Evolutionary conservation across 2,113 vertebrate genomes (phyloP).

Genomic region (Pycnonotus jocosus): DNA sequence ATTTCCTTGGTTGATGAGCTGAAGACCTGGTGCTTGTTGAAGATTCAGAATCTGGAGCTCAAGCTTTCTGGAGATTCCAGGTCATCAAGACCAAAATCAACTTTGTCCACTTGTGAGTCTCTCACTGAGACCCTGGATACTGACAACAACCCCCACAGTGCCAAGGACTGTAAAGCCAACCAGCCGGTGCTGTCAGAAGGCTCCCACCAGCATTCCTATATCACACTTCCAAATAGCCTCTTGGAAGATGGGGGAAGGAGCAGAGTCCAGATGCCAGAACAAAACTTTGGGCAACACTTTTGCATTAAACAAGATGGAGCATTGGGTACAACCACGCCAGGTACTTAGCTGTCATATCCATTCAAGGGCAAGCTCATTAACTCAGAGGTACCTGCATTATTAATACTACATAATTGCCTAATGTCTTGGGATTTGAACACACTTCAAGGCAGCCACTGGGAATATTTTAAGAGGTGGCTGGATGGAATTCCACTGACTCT

Average conservation of each 20-base stretch:
- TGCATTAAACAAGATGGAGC: conserved; percentile 73
- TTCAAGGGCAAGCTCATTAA: not conserved
- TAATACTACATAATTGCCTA: not conserved
- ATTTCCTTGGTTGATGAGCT: conserved; percentile 85
- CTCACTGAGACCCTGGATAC: conserved; percentile 64
- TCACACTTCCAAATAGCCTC: conserved; percentile 20
- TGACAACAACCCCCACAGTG: conserved; percentile 32
- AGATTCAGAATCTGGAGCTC: conserved; percentile 89
- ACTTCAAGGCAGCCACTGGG: not conserved
- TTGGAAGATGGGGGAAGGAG: not conserved
- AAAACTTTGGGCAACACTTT: conserved; percentile 62
- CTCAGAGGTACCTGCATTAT: not conserved
- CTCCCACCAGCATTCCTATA: conserved; percentile 49
- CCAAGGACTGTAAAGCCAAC: conserved; percentile 19
- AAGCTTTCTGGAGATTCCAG: conserved; percentile 79
- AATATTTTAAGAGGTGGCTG: not conserved
- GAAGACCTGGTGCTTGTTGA: conserved; percentile 93
- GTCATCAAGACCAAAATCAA: conserved; percentile 67
- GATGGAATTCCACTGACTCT: not conserved
- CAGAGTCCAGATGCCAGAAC: conserved; percentile 20
- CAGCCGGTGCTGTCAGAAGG: not conserved
- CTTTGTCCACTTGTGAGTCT: conserved; percentile 75
- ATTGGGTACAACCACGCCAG: conserved; percentile 46
- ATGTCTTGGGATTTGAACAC: not conserved
- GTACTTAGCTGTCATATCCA: not conserved